Base-by-base conservation (phyloP, 1,140 invertebrate species). In the Drosophila carrolli region DNA sequence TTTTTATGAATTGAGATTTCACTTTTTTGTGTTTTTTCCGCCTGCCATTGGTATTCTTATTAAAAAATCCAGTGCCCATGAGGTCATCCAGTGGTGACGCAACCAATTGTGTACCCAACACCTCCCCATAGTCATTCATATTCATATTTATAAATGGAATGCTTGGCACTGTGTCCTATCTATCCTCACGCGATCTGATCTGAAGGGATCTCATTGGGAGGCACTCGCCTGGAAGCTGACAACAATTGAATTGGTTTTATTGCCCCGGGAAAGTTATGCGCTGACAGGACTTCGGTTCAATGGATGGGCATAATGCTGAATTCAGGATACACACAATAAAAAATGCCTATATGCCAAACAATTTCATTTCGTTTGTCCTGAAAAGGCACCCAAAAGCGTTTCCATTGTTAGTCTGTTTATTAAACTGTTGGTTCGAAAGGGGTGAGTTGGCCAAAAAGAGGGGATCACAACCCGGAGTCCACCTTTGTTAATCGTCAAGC, bases 401-500 rank as follows among this genome's bases (percentile, higher is more conserved):
- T 27, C 56, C 73, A 71, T 78, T 55, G 65, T 77, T 51, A 37
- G 65, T 72, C 66, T 84, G 81, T 84, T 84, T 84, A 85, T 84
- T 84, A 84, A 84, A 84, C 85, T 84, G 81, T 81, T 81, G 73
- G 32, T 16, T 47, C 41, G 40, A 77, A 84, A 84, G 76, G 81
- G 77, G 77, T 84, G 77, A 73, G 50, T 32, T 61, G 50, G 56
- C 23, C 32, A 9, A 19, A 23, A 19, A 32, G 16, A 48, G 37
- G 41, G 57, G 37, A 38, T 54, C 43, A 32, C 9, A 50, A 29
- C 29, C 55, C 44, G 50, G 50, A 43, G 58, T 47, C 65, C 75
- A 81, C 83, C 83, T 84, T 85, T 85, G 84, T 82, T 85, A 85
- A 85, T 75, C 82, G 61, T 81, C 83, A 82, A 75, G 70, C 82